Conservation (phyloP, 2,797 vertebrate genomes). For the Neostethus bicornis region DNA sequence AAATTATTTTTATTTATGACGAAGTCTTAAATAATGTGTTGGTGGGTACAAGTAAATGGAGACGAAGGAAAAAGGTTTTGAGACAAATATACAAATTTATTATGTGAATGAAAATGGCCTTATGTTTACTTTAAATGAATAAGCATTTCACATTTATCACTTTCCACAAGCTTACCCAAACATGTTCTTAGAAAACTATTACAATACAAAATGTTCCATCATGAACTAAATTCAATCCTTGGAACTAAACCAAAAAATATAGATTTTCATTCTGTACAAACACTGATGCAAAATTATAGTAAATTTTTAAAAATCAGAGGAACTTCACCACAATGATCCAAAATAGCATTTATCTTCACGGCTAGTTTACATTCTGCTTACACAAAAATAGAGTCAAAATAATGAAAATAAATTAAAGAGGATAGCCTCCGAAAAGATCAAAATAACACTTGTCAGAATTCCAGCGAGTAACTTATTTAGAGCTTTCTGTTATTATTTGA, state of each 20-base stretch:
- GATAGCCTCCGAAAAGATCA: background rate
- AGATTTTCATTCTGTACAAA: background rate
- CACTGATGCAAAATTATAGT: background rate
- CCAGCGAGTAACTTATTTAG: background rate
- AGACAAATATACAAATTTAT: background rate
- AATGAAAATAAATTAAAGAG: background rate
- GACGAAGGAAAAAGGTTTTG: background rate
- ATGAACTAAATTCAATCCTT: background rate
- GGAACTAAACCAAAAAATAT: no score
- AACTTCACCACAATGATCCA: background rate
- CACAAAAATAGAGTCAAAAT: no score
- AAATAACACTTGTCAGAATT: background rate
- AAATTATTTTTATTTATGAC: no score
- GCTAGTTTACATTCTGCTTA: no score
- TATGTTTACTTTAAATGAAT: background rate
- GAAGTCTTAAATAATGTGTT: no score
- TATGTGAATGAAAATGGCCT: background rate
- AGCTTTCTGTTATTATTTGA: constrained; percentile 3
- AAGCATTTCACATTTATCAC: no score
- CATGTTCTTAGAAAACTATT: no score
- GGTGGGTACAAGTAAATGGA: no score
- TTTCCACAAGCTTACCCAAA: no score
- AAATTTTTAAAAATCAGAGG: no score
- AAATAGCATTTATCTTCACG: no score
- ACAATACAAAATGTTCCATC: background rate